Evolutionary conservation across 2,888 invertebrate genomes (phyloP), one percentile per base, ranked within the genome.

Genomic region (Ormyrus labotus): DNA sequence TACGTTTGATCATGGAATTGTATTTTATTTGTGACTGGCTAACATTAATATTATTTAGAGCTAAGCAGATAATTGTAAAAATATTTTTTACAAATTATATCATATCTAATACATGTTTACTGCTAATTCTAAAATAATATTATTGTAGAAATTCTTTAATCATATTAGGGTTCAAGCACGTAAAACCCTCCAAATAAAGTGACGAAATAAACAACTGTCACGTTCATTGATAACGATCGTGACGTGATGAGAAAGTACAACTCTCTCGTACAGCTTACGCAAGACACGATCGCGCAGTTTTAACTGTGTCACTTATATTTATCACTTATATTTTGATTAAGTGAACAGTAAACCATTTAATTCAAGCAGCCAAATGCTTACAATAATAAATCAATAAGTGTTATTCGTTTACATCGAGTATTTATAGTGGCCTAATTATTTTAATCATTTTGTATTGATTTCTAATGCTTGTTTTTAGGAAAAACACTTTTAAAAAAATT

Each of bases 191-290:
- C n/a, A 34, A 75, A 80, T 71, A 71, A 65, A 61, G 65, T 80
- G 70, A 73, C 53, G 77, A 80, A 77, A 72, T 69, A 65, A 70
- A 77, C 34, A 73, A 60, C 69, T 34, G 60, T 69, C 64, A 72
- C 67, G 74, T 78, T 70, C 73, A 78, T 80, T 67, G 80, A 81
- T 75, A 80, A 74, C 61, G 67, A 68, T 78, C 75, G 48, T 67
- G 51, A 78, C 78, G 80, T 76, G 83, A 83, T 65, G 60, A 65
- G 80, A 83, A 81, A 80, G 75, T 78, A 70, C 47, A 58, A 71
- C 77, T 75, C 55, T 11, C 72, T 60, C 76, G 53, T 69, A 50
- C 45, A 13, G 71, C 73, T 57, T 68, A 53, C 78, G 53, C 78
- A 69, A 78, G 71, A 34, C 64, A 5, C n/a, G 61, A 51, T 58